Evolutionary conservation across 2,888 invertebrate genomes (phyloP), one percentile per base, ranked within the genome.

Genomic region (Xanthostigma xanthostigma): DNA sequence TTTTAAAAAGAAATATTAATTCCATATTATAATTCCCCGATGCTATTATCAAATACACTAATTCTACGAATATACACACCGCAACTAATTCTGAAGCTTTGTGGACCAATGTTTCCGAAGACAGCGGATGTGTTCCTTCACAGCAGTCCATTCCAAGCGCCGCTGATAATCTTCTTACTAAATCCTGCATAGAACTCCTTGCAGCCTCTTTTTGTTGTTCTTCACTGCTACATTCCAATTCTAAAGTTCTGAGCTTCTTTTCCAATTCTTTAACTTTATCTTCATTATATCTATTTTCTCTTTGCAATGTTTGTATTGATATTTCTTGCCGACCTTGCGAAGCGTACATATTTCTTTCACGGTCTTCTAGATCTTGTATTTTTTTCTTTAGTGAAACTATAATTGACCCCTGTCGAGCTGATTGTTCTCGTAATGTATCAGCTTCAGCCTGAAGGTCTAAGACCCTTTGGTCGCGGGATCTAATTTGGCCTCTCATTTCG

Each of bases 361-460:
- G 72, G 58, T 86, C 85, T 61, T 90, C 90, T 39, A 85, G 68
- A 52, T 87, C 83, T 67, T 84, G 75, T 40, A 88, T 77, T 50
- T 88, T 79, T 62, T 83, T 84, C 62, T 84, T 83, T 45, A 89
- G 72, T 0, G 89, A 88, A 3, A 78, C 77, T 55, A 90, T 84
- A 41, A 89, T 73, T 1, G 89, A 81, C 58, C 81, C 84, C 64
- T 90, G 88, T 37, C 90, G 72, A 1, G 88, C 89, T 43, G 85
- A 78, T 64, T 89, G 90, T 53, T 90, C 86, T 8, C 83, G 74
- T 13, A 85, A 68, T 60, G 85, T 83, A 57, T 90, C 83, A 13
- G 82, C 79, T 64, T 90, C 89, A 34, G 82, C 78, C 62, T 86
- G 85, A 51, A 87, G 74, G 57, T 89, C 87, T 58, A 81, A 69